Evolutionary conservation across 2,113 vertebrate species (phyloP).

Genomic region (Xiphorhynchus elegans): DNA sequence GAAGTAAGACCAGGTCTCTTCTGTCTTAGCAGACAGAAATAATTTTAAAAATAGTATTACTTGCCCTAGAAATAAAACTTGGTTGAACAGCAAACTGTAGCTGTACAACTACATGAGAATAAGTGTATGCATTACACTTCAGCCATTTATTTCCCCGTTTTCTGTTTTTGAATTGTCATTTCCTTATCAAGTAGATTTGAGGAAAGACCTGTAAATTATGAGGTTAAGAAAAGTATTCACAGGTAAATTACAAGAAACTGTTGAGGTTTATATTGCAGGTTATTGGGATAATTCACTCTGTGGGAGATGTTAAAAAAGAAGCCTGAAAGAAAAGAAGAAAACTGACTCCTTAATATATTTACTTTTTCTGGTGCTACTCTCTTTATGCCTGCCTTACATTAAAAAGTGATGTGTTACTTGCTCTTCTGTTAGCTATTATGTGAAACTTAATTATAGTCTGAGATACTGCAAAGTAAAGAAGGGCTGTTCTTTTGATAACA

Average conservation of each 20-base stretch:
- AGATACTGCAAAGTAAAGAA: slow-evolving; percentile 14
- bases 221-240: not conserved
- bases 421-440: not conserved
- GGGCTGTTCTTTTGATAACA: not conserved
- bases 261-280: not conserved
- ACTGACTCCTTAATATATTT: not conserved
- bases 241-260: not conserved
- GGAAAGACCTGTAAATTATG: not conserved
- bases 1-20: not conserved
- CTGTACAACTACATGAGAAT: not conserved
- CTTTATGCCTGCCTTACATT: not conserved
- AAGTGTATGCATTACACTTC: not conserved
- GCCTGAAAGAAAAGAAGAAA: not conserved
- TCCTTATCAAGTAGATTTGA: not conserved
- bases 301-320: not conserved
- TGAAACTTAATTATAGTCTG: not conserved
- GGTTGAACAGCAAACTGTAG: not conserved
- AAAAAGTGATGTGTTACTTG: not conserved
- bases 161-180: not conserved
- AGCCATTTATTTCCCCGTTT: not conserved
- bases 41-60: not conserved
- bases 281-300: not conserved
- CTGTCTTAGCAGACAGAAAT: not conserved
- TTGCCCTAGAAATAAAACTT: slow-evolving; percentile 41
- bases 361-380: not conserved